Evolutionary conservation across 2,113 vertebrate species (phyloP).

Genomic region (Mohoua ochrocephala): DNA sequence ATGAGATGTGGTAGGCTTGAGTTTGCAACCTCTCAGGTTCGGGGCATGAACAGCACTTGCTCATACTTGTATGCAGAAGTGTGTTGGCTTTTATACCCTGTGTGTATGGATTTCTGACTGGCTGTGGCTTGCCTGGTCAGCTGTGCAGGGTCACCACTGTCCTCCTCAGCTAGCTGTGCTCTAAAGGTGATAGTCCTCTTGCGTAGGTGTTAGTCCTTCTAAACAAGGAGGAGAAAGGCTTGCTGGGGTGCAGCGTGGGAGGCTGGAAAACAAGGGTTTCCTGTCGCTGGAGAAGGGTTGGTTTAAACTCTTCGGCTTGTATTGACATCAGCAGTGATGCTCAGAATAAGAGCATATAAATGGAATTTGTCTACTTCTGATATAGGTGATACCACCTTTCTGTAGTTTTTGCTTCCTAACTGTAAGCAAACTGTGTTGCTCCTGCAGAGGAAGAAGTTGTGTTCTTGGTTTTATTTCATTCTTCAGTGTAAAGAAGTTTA

Average conservation of each 20-base stretch:
- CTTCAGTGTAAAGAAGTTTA: not conserved
- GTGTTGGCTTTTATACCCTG: not conserved
- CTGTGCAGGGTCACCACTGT: not conserved
- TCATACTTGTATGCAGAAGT: not conserved
- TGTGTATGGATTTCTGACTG: not conserved
- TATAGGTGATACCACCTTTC: not conserved
- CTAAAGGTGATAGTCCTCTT: not conserved
- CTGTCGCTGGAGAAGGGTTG: not conserved
- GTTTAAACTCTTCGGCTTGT: not conserved
- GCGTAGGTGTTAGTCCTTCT: not conserved
- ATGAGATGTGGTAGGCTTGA: not conserved
- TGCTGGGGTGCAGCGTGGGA: not conserved
- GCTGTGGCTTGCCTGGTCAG: not conserved
- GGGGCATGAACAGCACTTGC: not conserved
- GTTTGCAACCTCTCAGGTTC: not conserved
- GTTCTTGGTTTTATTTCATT: not conserved
- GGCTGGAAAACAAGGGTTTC: not conserved
- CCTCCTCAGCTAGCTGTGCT: not conserved
- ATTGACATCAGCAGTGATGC: not conserved
- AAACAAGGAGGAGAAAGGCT: not conserved
- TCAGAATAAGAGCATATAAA: not conserved
- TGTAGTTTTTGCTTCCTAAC: not conserved
- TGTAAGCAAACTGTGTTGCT: not conserved
- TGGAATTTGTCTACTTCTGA: not conserved
- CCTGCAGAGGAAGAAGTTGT: not conserved